Evolutionary conservation across 2,888 invertebrate genomes (phyloP), one percentile per base, ranked within the genome.

Genomic region (Aproaerema taeniolella): DNA sequence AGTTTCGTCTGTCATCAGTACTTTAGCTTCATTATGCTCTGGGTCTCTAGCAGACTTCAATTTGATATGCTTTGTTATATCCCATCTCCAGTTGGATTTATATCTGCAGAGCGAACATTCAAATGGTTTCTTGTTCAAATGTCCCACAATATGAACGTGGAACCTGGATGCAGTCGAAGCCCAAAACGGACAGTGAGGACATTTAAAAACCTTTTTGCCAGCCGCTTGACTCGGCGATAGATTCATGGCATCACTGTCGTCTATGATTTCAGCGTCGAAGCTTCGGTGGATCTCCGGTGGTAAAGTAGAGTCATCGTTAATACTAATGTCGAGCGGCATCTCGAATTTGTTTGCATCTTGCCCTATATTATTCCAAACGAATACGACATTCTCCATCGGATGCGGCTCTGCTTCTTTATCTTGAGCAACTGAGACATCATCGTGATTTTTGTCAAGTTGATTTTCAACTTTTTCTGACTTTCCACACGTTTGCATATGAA

Each of bases 1-100:
- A 26, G 95, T 95, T 78, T 96, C 95, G 68, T 96, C 96, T 35
- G 95, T 96, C 92, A 96, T 94, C 40, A 96, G 86, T 31, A 96
- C 95, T 75, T 93, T 92, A 35, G 93, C 94, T 46, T 89, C 90
- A 58, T 91, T 90, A 73, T 96, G 96, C 34, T 91, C 91, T 36
- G 92, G 92, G 80, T 95, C 96, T 48, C 95, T 89, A 13, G 93
- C 93, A 5, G 94, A 93, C 85, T 96, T 96, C 58, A 96, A 87
- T 61, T 95, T 93, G 50, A 98, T 97, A 74, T 98, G 98, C 73
- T 98, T 96, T 15, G 96, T 95, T 45, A 98, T 96, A 80, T 98
- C 98, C 95, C 97, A 97, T 49, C 97, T 91, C 97, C 97, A 98
- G 69, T 98, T 98, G 16, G 97, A 97, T 55, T 95, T 92, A 67